Evolutionary conservation across 1,140 invertebrate species (phyloP).

Genomic region (Maconellicoccus hirsutus): DNA sequence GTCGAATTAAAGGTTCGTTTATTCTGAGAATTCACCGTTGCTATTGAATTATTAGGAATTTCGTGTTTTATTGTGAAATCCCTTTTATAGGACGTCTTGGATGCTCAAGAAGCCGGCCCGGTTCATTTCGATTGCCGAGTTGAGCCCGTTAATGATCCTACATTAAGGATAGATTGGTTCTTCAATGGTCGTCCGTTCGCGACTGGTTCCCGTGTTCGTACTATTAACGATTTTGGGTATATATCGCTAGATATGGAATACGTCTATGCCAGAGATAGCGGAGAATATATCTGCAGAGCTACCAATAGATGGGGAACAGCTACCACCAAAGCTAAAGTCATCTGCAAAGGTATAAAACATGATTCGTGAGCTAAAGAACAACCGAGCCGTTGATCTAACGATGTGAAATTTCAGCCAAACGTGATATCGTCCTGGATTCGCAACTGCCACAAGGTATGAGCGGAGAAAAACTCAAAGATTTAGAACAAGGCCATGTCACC

Average conservation of each 20-base stretch:
- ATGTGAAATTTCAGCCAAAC: conserved; percentile 47
- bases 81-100: conserved; percentile 36
- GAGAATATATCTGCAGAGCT: conserved; percentile 73
- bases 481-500: conserved; percentile 70
- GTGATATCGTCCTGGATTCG: conserved; percentile 72
- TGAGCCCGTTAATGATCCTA: conserved; percentile 71
- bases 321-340: conserved; percentile 70
- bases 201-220: conserved; percentile 77
- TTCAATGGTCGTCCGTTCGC: conserved; percentile 79
- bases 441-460: conserved; percentile 88
- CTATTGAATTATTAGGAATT: neutral
- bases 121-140: conserved; percentile 86
- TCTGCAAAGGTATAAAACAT: conserved; percentile 47
- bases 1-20: conserved; percentile 56
- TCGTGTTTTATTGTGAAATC: no score
- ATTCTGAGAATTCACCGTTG: neutral
- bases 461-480: conserved; percentile 78
- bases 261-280: conserved; percentile 69
- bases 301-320: conserved; percentile 75
- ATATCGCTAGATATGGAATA: conserved; percentile 79
- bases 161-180: conserved; percentile 89
- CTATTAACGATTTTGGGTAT: conserved; percentile 86
- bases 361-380: neutral
- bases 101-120: conserved; percentile 72
- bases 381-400: no score